Base-by-base conservation (phyloP, 2,888 invertebrate genomes). In the Pasiphila rectangulata region DNA sequence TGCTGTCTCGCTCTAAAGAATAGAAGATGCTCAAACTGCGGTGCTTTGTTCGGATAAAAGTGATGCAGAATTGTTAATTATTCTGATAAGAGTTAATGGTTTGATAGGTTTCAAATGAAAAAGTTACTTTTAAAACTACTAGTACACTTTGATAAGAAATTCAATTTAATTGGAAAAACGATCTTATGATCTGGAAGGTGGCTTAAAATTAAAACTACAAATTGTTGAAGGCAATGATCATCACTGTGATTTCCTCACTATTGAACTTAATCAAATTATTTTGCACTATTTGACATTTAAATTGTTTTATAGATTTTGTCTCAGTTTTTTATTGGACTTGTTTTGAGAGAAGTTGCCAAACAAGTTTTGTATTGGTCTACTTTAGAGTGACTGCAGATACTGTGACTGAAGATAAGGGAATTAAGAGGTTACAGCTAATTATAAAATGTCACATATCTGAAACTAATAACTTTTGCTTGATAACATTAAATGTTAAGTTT, bases 1-100 rank as follows among this genome's bases (percentile, higher is more conserved):
- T 97, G 96, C 74, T 97, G 97, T 73, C 87, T 97, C 37, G 92
- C 95, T 20, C 90, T 96, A 77, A 94, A 94, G 67, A 95, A 96
- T 68, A 92, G 94, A 64, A 92, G 95, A 59, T 97, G 97, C 79
- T 93, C 94, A 1, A 96, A 96, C 80, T 97, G 97, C 69, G 95
- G 95, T 9, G 95, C 96, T 1, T 91, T 93, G 67, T 96, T 96
- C 68, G 93, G 91, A 49, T 93, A 84, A 35, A 59, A 15, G 6
- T 39, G 32, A 32, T 45, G 25, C 24, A 37, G 23, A 40, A 29
- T 57, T 60, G 56, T 62, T 61, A 40, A 56, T 57, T 62, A 44
- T 62, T 65, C 54, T 56, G 54, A 57, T 54, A 54, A 49, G 43
- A 46, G 38, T 63, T 59, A 57, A 54, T 60, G 54, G 61, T 59